Evolutionary conservation across 1,140 invertebrate genomes (phyloP).

Genomic region (Dysdera silvatica): DNA sequence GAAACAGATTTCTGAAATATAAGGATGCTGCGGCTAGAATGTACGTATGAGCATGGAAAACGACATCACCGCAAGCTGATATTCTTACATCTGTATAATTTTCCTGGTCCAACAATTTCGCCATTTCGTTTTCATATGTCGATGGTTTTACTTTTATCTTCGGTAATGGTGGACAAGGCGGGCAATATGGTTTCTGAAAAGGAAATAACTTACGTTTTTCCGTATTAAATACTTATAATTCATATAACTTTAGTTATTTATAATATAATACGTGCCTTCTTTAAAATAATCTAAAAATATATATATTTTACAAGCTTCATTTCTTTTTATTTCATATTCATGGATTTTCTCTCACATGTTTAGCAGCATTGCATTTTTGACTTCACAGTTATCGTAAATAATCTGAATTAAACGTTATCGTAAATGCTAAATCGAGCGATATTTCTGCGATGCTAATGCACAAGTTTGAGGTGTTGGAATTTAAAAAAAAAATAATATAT

Average conservation of each 20-base stretch:
- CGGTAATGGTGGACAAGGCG: conserved; percentile 72
- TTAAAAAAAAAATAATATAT: too few relatives aligned
- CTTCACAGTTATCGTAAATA: too few relatives aligned
- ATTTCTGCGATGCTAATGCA: too few relatives aligned
- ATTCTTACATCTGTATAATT: conserved; percentile 77
- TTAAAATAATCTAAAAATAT: too few relatives aligned
- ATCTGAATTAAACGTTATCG: too few relatives aligned
- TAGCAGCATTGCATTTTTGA: too few relatives aligned
- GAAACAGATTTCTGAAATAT: conserved; percentile 68
- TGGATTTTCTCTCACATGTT: too few relatives aligned
- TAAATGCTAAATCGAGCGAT: too few relatives aligned
- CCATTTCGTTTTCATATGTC: conserved; percentile 66
- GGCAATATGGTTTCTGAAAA: conserved; percentile 77
- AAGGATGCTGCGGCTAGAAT: conserved; percentile 70
- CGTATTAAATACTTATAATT: neutral
- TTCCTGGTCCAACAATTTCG: conserved; percentile 60
- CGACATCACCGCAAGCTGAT: conserved; percentile 58
- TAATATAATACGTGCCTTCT: neutral
- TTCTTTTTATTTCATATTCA: neutral
- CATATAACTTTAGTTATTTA: neutral
- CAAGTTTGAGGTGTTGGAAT: too few relatives aligned
- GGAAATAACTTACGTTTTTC: conserved; percentile 54
- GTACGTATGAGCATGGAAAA: conserved; percentile 68
- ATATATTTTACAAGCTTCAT: neutral
- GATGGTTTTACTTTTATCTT: conserved; percentile 61